Conservation (phyloP, 2,113 vertebrate genomes). For the Cavia aperea region DNA sequence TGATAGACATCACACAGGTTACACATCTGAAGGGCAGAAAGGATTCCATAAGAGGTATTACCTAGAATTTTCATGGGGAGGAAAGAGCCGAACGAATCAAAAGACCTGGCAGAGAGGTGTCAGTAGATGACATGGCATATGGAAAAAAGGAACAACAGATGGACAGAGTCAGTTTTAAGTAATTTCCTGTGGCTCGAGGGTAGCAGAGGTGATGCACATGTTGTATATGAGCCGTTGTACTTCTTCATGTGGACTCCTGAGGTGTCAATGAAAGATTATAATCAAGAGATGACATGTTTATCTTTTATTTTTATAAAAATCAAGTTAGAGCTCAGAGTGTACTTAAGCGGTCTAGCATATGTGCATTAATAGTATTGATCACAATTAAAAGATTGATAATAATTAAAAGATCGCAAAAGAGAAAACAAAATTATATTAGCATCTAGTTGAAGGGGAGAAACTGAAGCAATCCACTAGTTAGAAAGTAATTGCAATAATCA, state of each 20-base stretch:
- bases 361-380: neutral
- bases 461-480: neutral
- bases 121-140: neutral
- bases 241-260: neutral
- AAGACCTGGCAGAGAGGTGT: neutral
- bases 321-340: neutral
- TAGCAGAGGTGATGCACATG: neutral
- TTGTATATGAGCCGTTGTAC: accelerated
- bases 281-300: neutral
- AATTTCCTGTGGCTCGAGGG: neutral
- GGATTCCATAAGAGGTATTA: neutral
- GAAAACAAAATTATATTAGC: neutral
- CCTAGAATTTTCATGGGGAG: neutral
- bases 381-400: neutral
- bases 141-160: neutral
- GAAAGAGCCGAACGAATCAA: neutral
- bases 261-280: neutral
- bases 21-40: neutral
- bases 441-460: neutral
- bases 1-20: neutral
- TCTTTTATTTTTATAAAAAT: neutral
- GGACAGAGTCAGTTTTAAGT: neutral
- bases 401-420: neutral
- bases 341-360: neutral
- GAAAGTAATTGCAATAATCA: neutral